Evolutionary conservation across 2,888 invertebrate genomes (phyloP).

Genomic region (Nomada hirtipes): DNA sequence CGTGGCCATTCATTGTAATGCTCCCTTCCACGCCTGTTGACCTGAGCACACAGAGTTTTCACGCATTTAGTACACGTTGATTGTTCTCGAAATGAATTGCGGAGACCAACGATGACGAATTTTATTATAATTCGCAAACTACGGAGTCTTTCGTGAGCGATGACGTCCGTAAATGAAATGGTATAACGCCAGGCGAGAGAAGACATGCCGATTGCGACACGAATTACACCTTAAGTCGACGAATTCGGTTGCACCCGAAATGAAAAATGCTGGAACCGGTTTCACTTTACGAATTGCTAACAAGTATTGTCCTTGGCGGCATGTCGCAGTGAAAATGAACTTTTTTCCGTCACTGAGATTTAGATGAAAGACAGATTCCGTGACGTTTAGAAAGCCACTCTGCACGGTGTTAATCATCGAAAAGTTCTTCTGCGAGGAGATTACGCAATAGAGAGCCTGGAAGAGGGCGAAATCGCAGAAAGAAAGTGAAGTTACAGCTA

Average conservation of each 20-base stretch:
- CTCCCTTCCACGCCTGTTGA: slow-evolving; percentile 93
- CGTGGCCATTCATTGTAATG: slow-evolving; percentile 93
- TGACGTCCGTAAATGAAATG: slow-evolving; percentile 26
- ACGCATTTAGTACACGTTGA: background rate
- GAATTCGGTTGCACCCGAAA: background rate
- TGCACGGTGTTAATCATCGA: background rate
- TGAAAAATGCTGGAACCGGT: slow-evolving; percentile 28
- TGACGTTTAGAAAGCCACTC: slow-evolving; percentile 13
- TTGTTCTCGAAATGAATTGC: too few species aligned
- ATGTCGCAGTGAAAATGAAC: background rate
- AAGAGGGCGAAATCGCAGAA: slow-evolving; percentile 57
- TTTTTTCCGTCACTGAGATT: background rate
- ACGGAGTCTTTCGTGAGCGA: background rate
- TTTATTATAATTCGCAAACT: background rate
- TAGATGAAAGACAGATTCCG: background rate
- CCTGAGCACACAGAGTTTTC: slow-evolving; percentile 84
- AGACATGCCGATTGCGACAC: background rate
- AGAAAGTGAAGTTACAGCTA: slow-evolving; percentile 52
- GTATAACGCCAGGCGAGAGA: slow-evolving; percentile 7
- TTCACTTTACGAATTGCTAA: background rate
- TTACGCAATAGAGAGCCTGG: slow-evolving; percentile 42
- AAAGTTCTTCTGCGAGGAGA: slow-evolving; percentile 18
- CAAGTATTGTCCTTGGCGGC: background rate
- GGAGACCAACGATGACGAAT: background rate
- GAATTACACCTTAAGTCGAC: background rate